Evolutionary conservation across 2,888 invertebrate species (phyloP).

Genomic region (Flexamia atlantica): DNA sequence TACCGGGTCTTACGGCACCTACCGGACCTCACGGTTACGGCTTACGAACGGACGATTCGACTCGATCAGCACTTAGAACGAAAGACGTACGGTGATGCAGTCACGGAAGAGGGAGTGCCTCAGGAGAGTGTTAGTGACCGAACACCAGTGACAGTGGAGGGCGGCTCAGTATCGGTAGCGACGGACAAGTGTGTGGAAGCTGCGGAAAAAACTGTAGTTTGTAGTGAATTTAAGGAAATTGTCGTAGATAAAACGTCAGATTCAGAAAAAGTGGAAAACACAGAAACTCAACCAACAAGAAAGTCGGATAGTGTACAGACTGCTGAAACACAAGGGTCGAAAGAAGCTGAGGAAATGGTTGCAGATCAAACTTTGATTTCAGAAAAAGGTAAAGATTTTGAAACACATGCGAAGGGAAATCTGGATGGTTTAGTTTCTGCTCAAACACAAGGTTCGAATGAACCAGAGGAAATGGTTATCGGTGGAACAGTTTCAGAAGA

Average conservation of each 20-base stretch:
- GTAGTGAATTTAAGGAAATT: too few species aligned
- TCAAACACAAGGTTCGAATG: too few species aligned
- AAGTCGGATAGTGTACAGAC: too few species aligned
- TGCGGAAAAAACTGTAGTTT: too few species aligned
- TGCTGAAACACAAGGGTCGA: not conserved
- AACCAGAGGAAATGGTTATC: too few species aligned
- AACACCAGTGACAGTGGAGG: not conserved
- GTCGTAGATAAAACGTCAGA: not conserved
- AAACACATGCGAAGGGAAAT: too few species aligned
- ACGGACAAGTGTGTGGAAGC: too few species aligned
- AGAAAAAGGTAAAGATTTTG: too few species aligned
- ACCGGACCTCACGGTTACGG: slow-evolving; percentile 65
- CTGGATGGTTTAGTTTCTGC: too few species aligned
- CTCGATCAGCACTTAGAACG: slow-evolving; percentile 64
- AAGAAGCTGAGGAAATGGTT: not conserved
- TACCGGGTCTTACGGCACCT: slow-evolving; percentile 78
- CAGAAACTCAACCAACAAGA: not conserved
- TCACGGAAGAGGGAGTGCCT: not conserved
- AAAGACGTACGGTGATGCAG: slow-evolving; percentile 26
- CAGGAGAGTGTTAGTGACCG: not conserved
- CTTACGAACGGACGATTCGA: slow-evolving; percentile 65
- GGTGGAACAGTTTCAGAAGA: too few species aligned
- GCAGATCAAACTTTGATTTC: too few species aligned
- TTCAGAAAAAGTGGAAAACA: not conserved
- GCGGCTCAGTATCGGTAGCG: not conserved